Base-by-base conservation (phyloP, 2,113 vertebrate genomes). In the Chaenogobius annularis region DNA sequence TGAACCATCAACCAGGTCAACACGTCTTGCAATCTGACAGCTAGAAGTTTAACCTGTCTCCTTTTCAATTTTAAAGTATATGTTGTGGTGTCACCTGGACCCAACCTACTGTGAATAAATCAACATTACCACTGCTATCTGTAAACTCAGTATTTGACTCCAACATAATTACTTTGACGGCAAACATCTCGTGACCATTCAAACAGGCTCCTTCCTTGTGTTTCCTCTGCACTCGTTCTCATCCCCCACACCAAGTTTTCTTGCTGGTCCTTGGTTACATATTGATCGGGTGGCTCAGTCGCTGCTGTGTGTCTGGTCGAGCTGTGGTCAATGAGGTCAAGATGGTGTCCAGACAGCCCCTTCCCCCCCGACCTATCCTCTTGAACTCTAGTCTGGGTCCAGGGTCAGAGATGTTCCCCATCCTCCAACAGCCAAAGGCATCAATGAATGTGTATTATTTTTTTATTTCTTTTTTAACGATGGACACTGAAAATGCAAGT, bases 271-370 rank as follows among this genome's bases (percentile, higher is more conserved):
- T 87, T 84, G 72, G 86, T 82, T 85, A 83, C 77, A 83, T 86
- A 90, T 88, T 88, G 87, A 90, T 90, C 81, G 73, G 79, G 79
- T 64, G 12, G 22, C 69, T 78, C 43, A 43, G 54, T 76, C 73
- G 52, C 4, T 66, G 47, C 4, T 66, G 66, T 79, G 73, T 66
- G 83, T 74, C 75, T 73, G 70, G 68, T 78, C 78, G 78, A 77
- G 79, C 74, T 82, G 67, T 90, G 88, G 83, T 90, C 87, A 84
- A 78, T 73, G 78, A 87, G 91, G 90, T 92, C 88, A 92, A 85
- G 72, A 67, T 75, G 72, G 76, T 79, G 85, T 86, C 85, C 88
- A 93, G 88, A 90, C 87, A 86, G 68, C 73, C 74, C 63, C 46
- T 14, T 64, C 74, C 85, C 64, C 66, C 59, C 66, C 65, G 14